A percentile compares a stretch with the other conserved stretches of the same genome.
Evolutionary conservation across 2,113 vertebrate genomes (phyloP).

Genomic region (Athene noctua): DNA sequence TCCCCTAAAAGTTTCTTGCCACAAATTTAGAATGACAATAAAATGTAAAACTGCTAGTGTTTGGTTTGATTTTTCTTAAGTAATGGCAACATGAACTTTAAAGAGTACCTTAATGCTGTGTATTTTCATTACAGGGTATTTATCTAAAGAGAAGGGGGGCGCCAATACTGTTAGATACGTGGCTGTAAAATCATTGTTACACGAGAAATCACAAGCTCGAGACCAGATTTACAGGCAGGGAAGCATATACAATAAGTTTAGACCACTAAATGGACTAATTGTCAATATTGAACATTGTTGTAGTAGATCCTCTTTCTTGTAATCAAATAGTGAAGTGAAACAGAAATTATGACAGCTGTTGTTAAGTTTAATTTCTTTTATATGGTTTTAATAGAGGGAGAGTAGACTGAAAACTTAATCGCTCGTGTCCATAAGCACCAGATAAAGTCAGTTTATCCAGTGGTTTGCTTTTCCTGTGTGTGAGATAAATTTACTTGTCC

Average conservation of each 20-base stretch:
- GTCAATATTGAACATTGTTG: background rate
- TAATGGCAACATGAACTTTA: slow-evolving; percentile 16
- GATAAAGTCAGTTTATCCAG: background rate
- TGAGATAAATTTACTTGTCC: background rate
- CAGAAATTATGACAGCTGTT: background rate
- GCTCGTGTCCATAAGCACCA: background rate
- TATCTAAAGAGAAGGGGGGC: background rate
- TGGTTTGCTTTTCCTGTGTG: background rate
- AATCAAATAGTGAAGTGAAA: background rate
- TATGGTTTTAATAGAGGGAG: background rate
- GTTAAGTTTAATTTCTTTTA: background rate
- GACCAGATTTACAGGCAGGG: background rate
- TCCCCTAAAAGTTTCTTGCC: slow-evolving; percentile 17
- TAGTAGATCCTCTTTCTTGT: background rate
- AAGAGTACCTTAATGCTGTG: background rate
- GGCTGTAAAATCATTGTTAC: background rate
- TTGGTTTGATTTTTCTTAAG: background rate
- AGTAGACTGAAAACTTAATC: background rate
- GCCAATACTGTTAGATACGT: background rate
- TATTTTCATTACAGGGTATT: slow-evolving; percentile 22
- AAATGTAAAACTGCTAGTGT: background rate
- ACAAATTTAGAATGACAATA: background rate
- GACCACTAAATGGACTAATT: background rate
- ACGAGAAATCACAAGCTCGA: background rate
- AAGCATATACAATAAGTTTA: background rate